A percentile compares a stretch with the other conserved stretches of the same genome.
phyloP scores from a whole-genome alignment of 2,113 vertebrate genomes.

The Grantiella picta region DNA sequence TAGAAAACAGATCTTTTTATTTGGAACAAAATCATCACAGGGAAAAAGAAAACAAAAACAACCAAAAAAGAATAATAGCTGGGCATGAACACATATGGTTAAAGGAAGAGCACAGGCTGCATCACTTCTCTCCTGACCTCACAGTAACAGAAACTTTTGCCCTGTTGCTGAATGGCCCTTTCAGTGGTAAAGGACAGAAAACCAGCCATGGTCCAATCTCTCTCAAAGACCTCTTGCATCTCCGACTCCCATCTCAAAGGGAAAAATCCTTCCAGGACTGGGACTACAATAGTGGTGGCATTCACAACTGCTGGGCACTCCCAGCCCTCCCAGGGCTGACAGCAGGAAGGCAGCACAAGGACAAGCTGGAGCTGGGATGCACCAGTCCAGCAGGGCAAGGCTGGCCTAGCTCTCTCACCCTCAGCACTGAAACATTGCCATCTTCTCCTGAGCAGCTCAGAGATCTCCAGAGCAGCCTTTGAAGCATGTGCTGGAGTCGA shows the following conservation, averaged over 20 bases:
- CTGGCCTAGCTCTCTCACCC: not conserved
- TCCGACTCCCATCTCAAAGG: not conserved
- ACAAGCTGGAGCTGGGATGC: rapidly evolving
- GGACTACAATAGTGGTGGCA: not conserved
- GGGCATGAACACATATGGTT: not conserved
- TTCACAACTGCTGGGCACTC: not conserved
- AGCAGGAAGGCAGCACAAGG: not conserved
- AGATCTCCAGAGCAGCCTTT: not conserved
- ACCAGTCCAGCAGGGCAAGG: not conserved
- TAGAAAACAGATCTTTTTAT: constrained; percentile 62
- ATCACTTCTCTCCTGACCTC: not conserved
- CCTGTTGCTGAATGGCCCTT: rapidly evolving
- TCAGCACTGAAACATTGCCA: not conserved
- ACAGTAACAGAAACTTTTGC: not conserved
- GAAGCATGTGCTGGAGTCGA: not conserved
- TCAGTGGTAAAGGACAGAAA: not conserved
- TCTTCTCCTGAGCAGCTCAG: not conserved
- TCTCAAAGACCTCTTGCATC: rapidly evolving
- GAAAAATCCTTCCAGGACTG: not conserved
- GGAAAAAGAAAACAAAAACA: not conserved
- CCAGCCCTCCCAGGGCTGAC: not conserved
- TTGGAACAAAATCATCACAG: not conserved
- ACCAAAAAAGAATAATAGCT: not conserved
- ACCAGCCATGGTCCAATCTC: rapidly evolving
- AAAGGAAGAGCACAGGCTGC: not conserved